Evolutionary conservation across 2,888 invertebrate genomes (phyloP).

Genomic region (Salticus scenicus): DNA sequence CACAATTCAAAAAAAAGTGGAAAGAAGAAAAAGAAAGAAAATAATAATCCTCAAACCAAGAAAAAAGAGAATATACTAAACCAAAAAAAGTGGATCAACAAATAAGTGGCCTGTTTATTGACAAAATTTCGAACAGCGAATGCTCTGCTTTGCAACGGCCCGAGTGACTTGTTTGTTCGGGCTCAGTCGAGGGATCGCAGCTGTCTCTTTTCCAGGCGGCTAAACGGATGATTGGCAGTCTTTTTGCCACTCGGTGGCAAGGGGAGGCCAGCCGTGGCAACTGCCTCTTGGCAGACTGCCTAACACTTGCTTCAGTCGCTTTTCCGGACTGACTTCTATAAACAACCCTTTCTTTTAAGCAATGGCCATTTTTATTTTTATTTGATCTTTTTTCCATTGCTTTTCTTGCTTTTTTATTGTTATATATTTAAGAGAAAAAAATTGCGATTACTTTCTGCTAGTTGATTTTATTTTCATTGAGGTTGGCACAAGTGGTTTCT

Average conservation of each 20-base stretch:
- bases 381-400: background rate
- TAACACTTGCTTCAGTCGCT: constrained; percentile 62
- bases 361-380: background rate
- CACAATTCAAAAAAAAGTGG: background rate
- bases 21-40: background rate
- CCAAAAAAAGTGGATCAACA: constrained; percentile 16
- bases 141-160: constrained; percentile 38
- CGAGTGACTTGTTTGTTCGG: constrained; percentile 64
- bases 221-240: constrained; percentile 67
- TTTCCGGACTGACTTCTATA: constrained; percentile 59
- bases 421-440: too few species aligned
- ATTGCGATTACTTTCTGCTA: too few species aligned
- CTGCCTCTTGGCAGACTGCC: constrained; percentile 52
- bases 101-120: constrained; percentile 61
- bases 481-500: background rate
- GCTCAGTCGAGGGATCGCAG: constrained; percentile 63
- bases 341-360: constrained; percentile 60
- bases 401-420: too few species aligned
- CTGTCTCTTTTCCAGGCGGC: constrained; percentile 66
- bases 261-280: constrained; percentile 36
- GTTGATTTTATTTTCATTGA: constrained; percentile 2
- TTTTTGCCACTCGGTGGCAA: constrained; percentile 58
- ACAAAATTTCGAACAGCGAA: constrained; percentile 38
- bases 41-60: background rate
- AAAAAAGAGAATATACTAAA: constrained; percentile 17